phyloP scores from a whole-genome alignment of 2,888 invertebrate species.

The Limnephilus rhombicus region DNA sequence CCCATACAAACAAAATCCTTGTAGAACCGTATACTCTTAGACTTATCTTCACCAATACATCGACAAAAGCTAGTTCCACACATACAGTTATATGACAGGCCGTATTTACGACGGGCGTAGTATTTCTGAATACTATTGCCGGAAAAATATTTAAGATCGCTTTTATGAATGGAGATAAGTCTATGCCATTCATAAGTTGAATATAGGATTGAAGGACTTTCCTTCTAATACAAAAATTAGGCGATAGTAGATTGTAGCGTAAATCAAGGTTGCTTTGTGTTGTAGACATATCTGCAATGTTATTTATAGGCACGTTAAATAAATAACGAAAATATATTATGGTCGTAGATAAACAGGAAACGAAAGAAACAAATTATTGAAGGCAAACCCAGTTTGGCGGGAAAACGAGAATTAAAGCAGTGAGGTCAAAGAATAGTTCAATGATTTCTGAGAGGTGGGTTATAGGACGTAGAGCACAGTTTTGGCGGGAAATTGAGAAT shows the following conservation, averaged over 20 bases:
- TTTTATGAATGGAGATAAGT: constrained; percentile 7
- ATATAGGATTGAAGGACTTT: neutral
- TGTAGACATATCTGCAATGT: neutral
- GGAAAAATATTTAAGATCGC: constrained; percentile 2
- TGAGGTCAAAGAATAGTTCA: too few species aligned
- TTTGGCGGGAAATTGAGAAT: too few species aligned
- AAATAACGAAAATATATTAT: too few species aligned
- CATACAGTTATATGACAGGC: neutral
- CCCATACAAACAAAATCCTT: neutral
- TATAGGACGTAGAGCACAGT: too few species aligned
- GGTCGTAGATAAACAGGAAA: too few species aligned
- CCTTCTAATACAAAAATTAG: neutral
- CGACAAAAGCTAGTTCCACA: neutral
- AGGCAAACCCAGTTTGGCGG: too few species aligned
- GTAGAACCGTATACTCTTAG: neutral
- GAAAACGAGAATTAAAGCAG: too few species aligned
- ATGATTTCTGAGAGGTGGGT: too few species aligned
- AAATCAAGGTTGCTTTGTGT: neutral
- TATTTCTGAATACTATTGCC: constrained; percentile 19
- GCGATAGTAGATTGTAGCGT: neutral
- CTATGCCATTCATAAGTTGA: neutral
- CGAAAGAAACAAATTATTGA: too few species aligned
- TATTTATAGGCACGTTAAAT: neutral
- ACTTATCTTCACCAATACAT: neutral
- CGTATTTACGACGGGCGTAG: neutral